phyloP scores from a whole-genome alignment of 2,113 vertebrate species.

The Dasypus novemcinctus region DNA sequence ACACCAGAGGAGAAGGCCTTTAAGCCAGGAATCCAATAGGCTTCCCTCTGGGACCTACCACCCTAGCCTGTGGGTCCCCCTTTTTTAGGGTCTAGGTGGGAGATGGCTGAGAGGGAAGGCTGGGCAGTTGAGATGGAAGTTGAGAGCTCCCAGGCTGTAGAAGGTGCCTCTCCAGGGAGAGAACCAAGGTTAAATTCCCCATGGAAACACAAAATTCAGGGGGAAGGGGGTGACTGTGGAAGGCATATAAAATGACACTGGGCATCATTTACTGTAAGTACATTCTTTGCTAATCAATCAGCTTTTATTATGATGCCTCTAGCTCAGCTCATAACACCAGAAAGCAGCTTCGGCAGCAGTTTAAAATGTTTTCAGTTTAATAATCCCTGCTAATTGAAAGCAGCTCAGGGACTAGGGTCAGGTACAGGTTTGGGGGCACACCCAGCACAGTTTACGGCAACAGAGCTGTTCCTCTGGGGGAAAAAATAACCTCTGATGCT shows the following conservation, averaged over 20 bases:
- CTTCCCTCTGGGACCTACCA: not conserved
- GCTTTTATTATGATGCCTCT: constrained; percentile 76
- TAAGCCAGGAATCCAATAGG: not conserved
- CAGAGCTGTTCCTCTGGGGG: not conserved
- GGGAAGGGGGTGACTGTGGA: not conserved
- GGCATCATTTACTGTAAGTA: constrained; percentile 60
- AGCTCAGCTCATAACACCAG: constrained; percentile 67
- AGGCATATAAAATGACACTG: constrained; percentile 44
- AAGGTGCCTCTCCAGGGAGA: not conserved
- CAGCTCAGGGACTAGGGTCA: not conserved
- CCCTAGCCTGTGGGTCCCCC: not conserved
- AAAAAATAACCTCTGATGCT: constrained; percentile 53
- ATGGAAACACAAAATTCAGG: not conserved
- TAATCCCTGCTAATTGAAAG: constrained; percentile 76
- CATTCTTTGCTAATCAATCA: constrained; percentile 74
- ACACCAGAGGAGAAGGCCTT: not conserved
- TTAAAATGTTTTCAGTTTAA: constrained; percentile 76
- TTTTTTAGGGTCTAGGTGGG: not conserved
- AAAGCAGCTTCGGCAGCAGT: constrained; percentile 67
- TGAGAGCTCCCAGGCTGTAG: not conserved
- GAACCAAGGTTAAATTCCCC: not conserved
- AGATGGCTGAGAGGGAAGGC: accelerated
- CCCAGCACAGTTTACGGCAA: not conserved
- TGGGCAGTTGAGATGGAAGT: not conserved
- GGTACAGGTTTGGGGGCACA: not conserved